phyloP scores from a whole-genome alignment of 2,797 vertebrate genomes.

The Bradypus variegatus region DNA sequence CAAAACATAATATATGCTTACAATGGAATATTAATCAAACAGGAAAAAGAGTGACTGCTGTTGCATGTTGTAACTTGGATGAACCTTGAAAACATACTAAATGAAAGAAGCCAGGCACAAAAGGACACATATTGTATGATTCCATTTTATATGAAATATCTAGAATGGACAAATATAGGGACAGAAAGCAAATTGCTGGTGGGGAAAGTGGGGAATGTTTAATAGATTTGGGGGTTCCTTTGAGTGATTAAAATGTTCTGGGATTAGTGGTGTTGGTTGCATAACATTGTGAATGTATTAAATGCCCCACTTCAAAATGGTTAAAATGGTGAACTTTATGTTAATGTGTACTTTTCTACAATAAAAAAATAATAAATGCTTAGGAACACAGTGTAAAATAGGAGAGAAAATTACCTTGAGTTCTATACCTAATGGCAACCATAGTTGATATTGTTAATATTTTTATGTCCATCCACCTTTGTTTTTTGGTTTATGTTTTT shows the following conservation, averaged over 20 bases:
- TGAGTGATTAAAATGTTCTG: background rate
- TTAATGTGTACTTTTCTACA: background rate
- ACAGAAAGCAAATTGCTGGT: background rate
- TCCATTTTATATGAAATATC: background rate
- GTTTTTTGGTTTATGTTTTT: background rate
- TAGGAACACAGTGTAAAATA: background rate
- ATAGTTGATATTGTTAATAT: background rate
- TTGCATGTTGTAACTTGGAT: too few species aligned
- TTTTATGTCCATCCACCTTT: background rate
- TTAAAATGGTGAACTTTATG: background rate
- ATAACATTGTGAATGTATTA: background rate
- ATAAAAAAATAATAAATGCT: background rate
- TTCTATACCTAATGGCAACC: background rate
- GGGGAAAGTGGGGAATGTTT: background rate
- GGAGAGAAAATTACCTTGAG: background rate
- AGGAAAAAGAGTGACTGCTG: background rate
- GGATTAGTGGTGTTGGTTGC: background rate
- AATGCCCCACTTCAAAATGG: background rate
- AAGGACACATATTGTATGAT: background rate
- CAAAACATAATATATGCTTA: background rate
- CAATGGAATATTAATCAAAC: background rate
- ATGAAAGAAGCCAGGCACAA: background rate
- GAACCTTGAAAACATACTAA: background rate
- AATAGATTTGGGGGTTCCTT: background rate
- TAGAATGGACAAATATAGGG: background rate